Evolutionary conservation across 2,888 invertebrate genomes (phyloP).

Genomic region (Platerodrilus igneus): DNA sequence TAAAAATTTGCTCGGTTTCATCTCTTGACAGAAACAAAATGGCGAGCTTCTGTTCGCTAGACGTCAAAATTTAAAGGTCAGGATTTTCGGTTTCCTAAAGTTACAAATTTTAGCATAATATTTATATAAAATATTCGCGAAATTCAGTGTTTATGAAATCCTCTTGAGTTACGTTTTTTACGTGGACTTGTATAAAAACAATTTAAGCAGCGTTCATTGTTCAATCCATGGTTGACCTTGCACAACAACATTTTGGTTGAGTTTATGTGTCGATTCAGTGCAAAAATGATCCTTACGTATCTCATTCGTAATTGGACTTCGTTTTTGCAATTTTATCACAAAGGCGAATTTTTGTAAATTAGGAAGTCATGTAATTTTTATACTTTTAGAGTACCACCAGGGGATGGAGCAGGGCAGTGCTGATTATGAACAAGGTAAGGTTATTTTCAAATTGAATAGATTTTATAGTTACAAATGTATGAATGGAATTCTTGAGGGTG

Average conservation of each 20-base stretch:
- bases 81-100: neutral
- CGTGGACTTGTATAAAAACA: constrained; percentile 5
- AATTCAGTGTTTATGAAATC: neutral
- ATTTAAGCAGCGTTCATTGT: constrained; percentile 39
- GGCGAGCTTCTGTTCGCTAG: constrained; percentile 18
- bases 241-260: constrained; percentile 47
- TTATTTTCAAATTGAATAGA: constrained; percentile 1
- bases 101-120: neutral
- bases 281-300: constrained; percentile 22
- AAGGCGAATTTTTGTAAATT: neutral
- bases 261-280: constrained; percentile 18
- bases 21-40: constrained; percentile 25
- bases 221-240: constrained; percentile 47
- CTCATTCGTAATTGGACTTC: constrained; percentile 28
- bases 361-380: constrained; percentile 9
- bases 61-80: constrained; percentile 10
- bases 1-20: no score
- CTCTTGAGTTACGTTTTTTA: neutral
- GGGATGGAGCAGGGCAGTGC: constrained; percentile 75
- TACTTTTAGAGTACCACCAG: constrained; percentile 70
- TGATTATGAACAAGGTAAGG: constrained; percentile 77
- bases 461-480: no score
- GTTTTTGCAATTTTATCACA: constrained; percentile 8
- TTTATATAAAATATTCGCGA: neutral
- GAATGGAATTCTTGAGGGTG: constrained; percentile 17